Evolutionary conservation across 37 sponge, comb jelly and placozoan genomes (phyloP), one percentile per base, ranked within the genome.

Genomic region (Chondrosia reniformis): DNA sequence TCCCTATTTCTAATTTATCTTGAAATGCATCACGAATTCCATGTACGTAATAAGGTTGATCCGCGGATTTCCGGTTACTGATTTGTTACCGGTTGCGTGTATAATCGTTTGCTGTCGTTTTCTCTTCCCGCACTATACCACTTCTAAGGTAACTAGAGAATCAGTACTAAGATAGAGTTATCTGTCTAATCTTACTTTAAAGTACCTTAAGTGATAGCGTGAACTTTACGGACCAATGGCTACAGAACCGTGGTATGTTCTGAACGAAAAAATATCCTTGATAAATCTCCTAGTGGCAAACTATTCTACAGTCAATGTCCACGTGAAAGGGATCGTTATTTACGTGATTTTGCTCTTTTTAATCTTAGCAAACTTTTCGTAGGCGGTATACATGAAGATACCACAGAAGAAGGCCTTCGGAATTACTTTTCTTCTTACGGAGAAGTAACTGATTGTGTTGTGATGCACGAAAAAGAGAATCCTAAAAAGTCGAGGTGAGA

Each of bases 311-410:
- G 7, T 4, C 42, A 5, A 30, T 5, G 6, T 30, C 61, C 61
- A 59, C 61, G 61, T 59, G 61, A 7, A 19, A 59, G n/a, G n/a
- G n/a, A n/a, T n/a, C n/a, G n/a, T n/a, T n/a, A n/a, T n/a, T n/a
- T n/a, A n/a, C n/a, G n/a, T 63, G 28, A 24, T 63, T 32, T 12
- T 79, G 37, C 46, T 58, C 10, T 66, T 27, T 77, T 0, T 42
- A 2, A 44, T 38, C 33, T 31, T 49, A 88, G 80, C 31, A 88
- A 88, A 59, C 78, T 88, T n/a, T 88, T 88, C 73, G 88, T 88
- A 12, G 88, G 88, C 8, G 88, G 88, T n/a, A 46, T 88, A 33
- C 81, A 87, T 65, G 83, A 84, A 84, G 84, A 86, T 0, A 86
- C 91, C 0, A 86, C 81, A 22, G 41, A 83, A 55, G 92, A 87